Conservation (phyloP, 1,140 invertebrate species). For the Tenebrio molitor region DNA sequence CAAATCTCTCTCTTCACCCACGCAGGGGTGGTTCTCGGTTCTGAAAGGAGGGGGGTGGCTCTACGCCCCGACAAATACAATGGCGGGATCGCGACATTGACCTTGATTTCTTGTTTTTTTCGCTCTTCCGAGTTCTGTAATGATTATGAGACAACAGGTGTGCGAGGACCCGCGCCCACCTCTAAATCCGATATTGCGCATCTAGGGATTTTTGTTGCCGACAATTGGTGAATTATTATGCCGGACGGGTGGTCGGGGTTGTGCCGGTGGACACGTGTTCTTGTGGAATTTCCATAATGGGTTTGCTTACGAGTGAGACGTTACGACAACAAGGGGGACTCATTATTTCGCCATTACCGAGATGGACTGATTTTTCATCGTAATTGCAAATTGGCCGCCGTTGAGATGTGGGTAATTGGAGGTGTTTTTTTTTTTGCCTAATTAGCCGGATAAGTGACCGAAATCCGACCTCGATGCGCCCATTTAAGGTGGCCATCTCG, state of each 20-base stretch:
- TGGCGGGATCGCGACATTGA: constrained; percentile 20
- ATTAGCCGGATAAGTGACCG: constrained; percentile 2
- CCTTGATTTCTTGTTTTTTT: constrained; percentile 17
- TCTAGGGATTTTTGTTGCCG: neutral
- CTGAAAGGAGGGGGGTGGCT: neutral
- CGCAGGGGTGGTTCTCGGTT: no score
- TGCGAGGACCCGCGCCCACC: neutral
- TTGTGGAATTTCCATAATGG: constrained; percentile 23
- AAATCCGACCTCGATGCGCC: constrained; percentile 9
- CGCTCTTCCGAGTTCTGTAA: constrained; percentile 12
- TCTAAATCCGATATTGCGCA: constrained; percentile 22
- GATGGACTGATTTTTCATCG: constrained; percentile 32
- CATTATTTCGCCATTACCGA: constrained; percentile 29
- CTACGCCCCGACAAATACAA: constrained; percentile 5
- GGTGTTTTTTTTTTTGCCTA: neutral
- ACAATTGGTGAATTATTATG: constrained; percentile 2
- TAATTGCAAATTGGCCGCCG: constrained; percentile 27
- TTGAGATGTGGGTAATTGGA: constrained; percentile 17
- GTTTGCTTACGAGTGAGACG: constrained; percentile 12
- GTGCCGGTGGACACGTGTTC: constrained; percentile 21
- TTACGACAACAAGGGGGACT: neutral
- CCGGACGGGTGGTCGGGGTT: constrained; percentile 6
- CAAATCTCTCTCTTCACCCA: no score
- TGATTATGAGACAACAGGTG: constrained; percentile 1
- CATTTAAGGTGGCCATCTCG: no score